Percentiles rank a stretch among this genome's conserved stretches.
Conservation (phyloP, 1,140 invertebrate species). For the Gonatopus flavifemur region DNA sequence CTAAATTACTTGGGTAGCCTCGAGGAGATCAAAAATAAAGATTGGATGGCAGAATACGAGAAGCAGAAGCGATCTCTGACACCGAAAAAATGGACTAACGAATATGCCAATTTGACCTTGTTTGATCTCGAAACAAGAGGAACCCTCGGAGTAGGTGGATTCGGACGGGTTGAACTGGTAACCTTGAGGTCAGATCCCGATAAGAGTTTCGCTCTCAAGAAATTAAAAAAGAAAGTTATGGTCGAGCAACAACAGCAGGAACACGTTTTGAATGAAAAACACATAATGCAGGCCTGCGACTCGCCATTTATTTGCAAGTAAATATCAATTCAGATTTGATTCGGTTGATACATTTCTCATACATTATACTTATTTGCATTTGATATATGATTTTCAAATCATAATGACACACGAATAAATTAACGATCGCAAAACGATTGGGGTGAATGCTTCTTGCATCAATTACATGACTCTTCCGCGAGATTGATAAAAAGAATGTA, state of each 20-base stretch:
- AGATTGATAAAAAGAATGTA: too few species aligned
- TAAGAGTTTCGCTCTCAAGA: slow-evolving; percentile 84
- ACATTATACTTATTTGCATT: slow-evolving; percentile 4
- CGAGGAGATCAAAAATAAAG: slow-evolving; percentile 50
- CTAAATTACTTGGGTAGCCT: slow-evolving; percentile 59
- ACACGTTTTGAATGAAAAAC: slow-evolving; percentile 90
- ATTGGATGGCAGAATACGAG: slow-evolving; percentile 49
- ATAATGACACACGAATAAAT: too few species aligned
- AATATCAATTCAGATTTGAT: too few species aligned
- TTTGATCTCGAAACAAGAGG: slow-evolving; percentile 79
- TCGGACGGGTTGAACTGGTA: slow-evolving; percentile 89
- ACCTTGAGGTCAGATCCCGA: slow-evolving; percentile 58
- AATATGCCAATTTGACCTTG: slow-evolving; percentile 69
- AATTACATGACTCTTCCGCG: too few species aligned
- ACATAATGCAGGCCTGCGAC: slow-evolving; percentile 81
- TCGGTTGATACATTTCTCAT: too few species aligned
- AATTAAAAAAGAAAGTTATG: slow-evolving; percentile 90
- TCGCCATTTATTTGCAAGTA: slow-evolving; percentile 84
- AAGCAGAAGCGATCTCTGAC: slow-evolving; percentile 48
- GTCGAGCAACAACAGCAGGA: slow-evolving; percentile 91
- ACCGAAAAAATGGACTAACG: slow-evolving; percentile 43
- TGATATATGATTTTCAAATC: slow-evolving; percentile 6
- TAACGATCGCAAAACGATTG: too few species aligned
- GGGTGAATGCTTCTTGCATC: too few species aligned
- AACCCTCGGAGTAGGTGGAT: slow-evolving; percentile 90